Conservation (phyloP, 1,140 invertebrate genomes). For the Octopus sinensis region DNA sequence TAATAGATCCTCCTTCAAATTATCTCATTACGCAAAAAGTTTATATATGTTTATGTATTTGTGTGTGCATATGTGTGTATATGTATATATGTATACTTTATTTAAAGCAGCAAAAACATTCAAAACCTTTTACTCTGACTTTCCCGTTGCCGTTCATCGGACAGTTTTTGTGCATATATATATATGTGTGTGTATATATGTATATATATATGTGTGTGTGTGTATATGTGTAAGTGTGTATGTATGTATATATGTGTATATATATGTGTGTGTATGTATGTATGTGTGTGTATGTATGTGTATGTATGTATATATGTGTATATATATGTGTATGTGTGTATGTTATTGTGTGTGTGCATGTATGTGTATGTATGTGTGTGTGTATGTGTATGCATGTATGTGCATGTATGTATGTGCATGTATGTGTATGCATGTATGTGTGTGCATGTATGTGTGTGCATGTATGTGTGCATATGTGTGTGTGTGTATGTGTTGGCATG, state of each 20-base stretch:
- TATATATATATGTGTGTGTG: background rate
- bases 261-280: background rate
- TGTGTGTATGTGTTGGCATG: background rate
- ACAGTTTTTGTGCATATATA: too few species aligned
- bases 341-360: background rate
- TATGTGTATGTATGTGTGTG: slow-evolving; percentile 6
- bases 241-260: slow-evolving; percentile 2
- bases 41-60: too few species aligned
- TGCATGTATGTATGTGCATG: background rate
- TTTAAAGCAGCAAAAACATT: too few species aligned
- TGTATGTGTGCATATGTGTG: background rate
- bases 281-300: background rate
- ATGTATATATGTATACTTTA: too few species aligned
- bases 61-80: too few species aligned
- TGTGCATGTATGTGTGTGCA: background rate
- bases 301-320: background rate
- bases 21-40: too few species aligned
- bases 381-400: background rate
- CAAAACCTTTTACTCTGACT: too few species aligned
- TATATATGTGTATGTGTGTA: background rate
- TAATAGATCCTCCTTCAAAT: too few species aligned
- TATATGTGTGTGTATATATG: background rate
- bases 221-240: slow-evolving; percentile 7
- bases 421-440: background rate
- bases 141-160: too few species aligned